Base-by-base conservation (phyloP, 2,113 vertebrate species). In the Syngnathus scovelli region DNA sequence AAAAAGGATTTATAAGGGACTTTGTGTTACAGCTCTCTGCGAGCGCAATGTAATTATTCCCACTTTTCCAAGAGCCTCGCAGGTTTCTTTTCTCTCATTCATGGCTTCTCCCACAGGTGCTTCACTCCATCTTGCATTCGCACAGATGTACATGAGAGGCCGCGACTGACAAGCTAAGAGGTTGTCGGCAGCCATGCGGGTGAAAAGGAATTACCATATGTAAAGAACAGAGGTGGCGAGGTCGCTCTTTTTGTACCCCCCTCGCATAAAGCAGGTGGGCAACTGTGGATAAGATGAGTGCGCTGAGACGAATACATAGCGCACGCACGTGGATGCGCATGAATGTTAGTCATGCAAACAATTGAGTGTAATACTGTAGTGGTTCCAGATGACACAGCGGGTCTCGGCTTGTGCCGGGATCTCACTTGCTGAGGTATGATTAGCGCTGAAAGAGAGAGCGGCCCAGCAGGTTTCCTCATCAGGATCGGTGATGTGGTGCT, bases 131-230 rank as follows among this genome's bases (percentile, higher is more conserved):
- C 72, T 83, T 56, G 71, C 78, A 72, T 77, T 78, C 60, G 23
- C 74, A 74, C 78, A 76, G 71, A 85, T 48, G 72, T 77, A 85
- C 83, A 85, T 72, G 70, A 74, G 63, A 82, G 76, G 85, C 76
- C 77, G 12, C 76, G 74, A 78, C 80, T 77, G 85, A 88, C 77
- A 83, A 82, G 77, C 77, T 75, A 72, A 81, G 78, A 71, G 76
- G 80, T 80, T 58, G 67, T 21, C 65, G 38, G 55, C 72, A 73
- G 72, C 66, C 46, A 66, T 63, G 56, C 16, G 36, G 72, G 74
- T 76, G 75, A 88, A 81, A 84, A 75, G 61, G 46, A 66, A 89
- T 88, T 89, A 83, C 70, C 88, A 88, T 89, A 87, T 83, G 88
- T 81, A 86, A 85, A 83, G 83, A 80, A 75, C 44, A 7, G 72